phyloP scores from a whole-genome alignment of 2,888 invertebrate genomes.

The Eubasilissa splendida region DNA sequence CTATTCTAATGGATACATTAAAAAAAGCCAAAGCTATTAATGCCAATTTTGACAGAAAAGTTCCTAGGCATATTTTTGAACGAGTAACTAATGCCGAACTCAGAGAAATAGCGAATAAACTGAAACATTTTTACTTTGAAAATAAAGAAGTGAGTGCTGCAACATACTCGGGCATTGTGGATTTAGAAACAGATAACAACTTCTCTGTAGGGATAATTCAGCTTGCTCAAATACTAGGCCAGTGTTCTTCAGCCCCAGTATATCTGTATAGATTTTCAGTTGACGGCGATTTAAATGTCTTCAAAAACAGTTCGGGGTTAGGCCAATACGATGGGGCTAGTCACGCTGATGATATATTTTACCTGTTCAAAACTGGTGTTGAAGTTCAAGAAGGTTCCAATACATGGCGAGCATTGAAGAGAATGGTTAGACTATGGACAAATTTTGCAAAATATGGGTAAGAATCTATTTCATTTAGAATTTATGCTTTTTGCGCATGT shows the following conservation, averaged over 20 bases:
- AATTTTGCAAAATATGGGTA: slow-evolving; percentile 59
- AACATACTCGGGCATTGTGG: slow-evolving; percentile 16
- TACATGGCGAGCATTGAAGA: slow-evolving; percentile 36
- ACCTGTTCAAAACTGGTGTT: slow-evolving; percentile 50
- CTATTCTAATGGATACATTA: slow-evolving; percentile 29
- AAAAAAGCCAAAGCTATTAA: slow-evolving; percentile 60
- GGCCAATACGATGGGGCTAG: slow-evolving; percentile 43
- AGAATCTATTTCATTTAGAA: not conserved
- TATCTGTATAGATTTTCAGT: slow-evolving; percentile 53
- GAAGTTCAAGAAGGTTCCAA: slow-evolving; percentile 41
- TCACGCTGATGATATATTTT: slow-evolving; percentile 56
- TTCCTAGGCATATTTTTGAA: slow-evolving; percentile 68
- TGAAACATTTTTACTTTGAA: slow-evolving; percentile 66
- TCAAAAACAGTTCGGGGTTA: slow-evolving; percentile 38
- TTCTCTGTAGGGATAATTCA: slow-evolving; percentile 42
- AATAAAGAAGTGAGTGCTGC: slow-evolving; percentile 62
- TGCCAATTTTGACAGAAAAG: slow-evolving; percentile 63
- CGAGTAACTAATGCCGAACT: slow-evolving; percentile 63
- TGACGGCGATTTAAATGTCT: slow-evolving; percentile 42
- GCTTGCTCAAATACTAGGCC: slow-evolving; percentile 38
- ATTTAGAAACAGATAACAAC: slow-evolving; percentile 51
- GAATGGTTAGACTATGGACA: slow-evolving; percentile 58
- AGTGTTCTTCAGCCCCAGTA: slow-evolving; percentile 18
- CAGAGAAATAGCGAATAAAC: slow-evolving; percentile 62
- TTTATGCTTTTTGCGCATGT: too few species aligned